phyloP scores from a whole-genome alignment of 2,113 vertebrate genomes.

The Thermophis baileyi region DNA sequence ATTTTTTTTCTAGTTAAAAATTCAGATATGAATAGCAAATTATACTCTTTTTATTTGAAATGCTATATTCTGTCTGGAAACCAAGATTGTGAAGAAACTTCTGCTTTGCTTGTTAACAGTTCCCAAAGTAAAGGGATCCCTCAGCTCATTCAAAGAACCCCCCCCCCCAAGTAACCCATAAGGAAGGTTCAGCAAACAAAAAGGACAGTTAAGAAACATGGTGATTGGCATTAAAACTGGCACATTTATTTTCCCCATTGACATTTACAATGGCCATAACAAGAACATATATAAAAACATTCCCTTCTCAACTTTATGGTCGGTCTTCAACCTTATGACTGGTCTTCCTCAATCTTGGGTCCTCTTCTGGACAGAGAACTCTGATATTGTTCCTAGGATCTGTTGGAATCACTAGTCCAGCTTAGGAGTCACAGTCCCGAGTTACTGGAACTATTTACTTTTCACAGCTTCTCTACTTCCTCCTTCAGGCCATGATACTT shows the following conservation, averaged over 20 bases:
- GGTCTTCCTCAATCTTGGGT: not conserved
- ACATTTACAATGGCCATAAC: not conserved
- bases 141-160: not conserved
- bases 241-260: not conserved
- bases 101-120: constrained; percentile 10
- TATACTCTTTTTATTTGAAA: constrained; percentile 15
- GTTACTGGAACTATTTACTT: not conserved
- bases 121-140: not conserved
- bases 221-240: not conserved
- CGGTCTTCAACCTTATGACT: not conserved
- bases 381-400: not conserved
- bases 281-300: no score
- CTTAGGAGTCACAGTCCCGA: not conserved
- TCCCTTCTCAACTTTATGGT: not conserved
- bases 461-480: not conserved
- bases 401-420: not conserved
- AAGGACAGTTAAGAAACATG: not conserved
- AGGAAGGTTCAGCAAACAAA: not conserved
- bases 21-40: constrained; percentile 30
- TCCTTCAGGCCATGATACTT: not conserved
- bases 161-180: not conserved
- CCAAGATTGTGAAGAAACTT: not conserved
- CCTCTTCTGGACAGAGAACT: not conserved
- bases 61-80: not conserved
- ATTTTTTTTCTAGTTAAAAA: not conserved